Evolutionary conservation across 2,797 vertebrate genomes (phyloP), one percentile per base, ranked within the genome.

Genomic region (Melopsittacus undulatus): DNA sequence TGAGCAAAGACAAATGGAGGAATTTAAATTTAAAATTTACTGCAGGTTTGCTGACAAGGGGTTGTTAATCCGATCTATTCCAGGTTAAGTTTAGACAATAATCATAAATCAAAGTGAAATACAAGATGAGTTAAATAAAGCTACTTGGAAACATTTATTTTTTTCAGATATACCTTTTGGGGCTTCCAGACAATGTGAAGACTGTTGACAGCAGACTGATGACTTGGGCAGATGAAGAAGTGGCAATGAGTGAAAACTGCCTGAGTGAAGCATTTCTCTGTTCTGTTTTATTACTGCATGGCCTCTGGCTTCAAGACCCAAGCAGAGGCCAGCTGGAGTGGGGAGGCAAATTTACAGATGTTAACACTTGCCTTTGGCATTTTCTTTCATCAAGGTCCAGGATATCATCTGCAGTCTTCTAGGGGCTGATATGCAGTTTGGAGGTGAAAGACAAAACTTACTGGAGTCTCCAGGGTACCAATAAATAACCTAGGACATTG

Each of bases 1-100:
- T 64, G 66, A 91, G 49, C 15, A 83, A 90, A 93, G 61, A 75
- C 38, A 66, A 83, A 89, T 34, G 17, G 36, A 87, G 19, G 16
- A 89, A 69, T 73, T 95, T 85, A n/a, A 66, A 75, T 86, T 85
- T 62, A 62, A 75, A 81, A 66, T 93, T 74, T 92, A 57, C 45
- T 54, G 46, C 57, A 62, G 10, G 34, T 91, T 95, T 94, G 27
- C 48, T 89, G 87, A 54, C 84, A 83, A 36, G 61, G n/a, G 8
- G 27, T 91, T 63, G 34, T 72, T 87, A 83, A 7, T 1, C 48
- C 1, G 1, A 4, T 64, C 34, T 85, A 17, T 75, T 75, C 30
- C 0, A 0, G 6, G 2, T 76, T 62, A 85, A 66, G 46, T 78
- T 89, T 81, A 70, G 34, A 61, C 32, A 80, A 83, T 68, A 77